Evolutionary conservation across 2,797 vertebrate genomes (phyloP), one percentile per base, ranked within the genome.

Genomic region (Zenarchopterus dispar): DNA sequence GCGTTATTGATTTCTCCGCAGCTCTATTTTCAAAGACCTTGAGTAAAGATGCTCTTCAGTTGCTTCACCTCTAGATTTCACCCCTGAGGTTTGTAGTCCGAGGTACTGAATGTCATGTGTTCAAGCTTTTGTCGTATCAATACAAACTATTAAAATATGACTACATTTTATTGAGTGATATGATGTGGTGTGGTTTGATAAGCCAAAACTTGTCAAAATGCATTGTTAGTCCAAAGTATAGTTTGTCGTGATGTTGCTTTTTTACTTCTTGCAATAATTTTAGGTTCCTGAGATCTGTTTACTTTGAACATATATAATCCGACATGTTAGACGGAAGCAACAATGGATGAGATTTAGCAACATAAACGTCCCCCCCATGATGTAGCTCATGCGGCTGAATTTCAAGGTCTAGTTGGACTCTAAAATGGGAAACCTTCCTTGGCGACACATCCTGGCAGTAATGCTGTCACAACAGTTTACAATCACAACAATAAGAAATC

Each of bases 101-200:
- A 66, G 66, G 43, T 54, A 41, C 48, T 53, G 45, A 67, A 85
- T 67, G 45, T 55, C 39, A 76, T 80, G 48, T 47, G 56, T 81
- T 80, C 50, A 69, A 73, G 77, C 66, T 63, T 56, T 46, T 69
- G 28, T 8, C 5, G 28, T 28, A 3, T 28, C 8, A 8, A 28
- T 28, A 28, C 28, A 28, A 28, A 28, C 1, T 8, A 28, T 28
- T 28, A 6, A 1, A 28, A 8, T 28, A 28, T 5, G 5, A 28
- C 5, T 28, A 28, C 28, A 28, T 28, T 28, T 28, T 6, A 28
- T 7, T 28, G 6, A 26, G 28, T 28, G 28, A 28, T 28, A 28
- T 6, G 5, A 6, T 28, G 28, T 28, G 28, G 7, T 28, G 5
- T 7, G 8, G 28, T 28, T 28, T 28, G 28, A 28, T 3, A 28